Evolutionary conservation across 2,113 vertebrate genomes (phyloP).

Genomic region (Percopsis transmontana): DNA sequence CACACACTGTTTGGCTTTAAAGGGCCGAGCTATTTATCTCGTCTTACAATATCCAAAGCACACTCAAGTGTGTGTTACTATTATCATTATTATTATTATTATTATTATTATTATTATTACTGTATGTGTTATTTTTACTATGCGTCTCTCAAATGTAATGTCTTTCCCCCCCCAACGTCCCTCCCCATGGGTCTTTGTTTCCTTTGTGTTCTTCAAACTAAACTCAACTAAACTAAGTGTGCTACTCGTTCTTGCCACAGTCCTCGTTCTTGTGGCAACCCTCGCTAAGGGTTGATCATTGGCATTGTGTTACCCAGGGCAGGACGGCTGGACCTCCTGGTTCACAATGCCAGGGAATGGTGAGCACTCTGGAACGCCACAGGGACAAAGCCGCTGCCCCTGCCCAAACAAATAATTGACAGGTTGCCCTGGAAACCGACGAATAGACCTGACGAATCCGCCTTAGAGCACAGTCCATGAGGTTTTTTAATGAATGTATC

Average conservation of each 20-base stretch:
- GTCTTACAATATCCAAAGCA: no score
- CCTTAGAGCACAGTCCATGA: not conserved
- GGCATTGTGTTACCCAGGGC: slow-evolving; percentile 37
- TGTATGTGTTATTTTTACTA: no score
- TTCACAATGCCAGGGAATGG: slow-evolving; percentile 32
- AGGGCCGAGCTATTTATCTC: not conserved
- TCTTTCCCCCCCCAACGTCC: no score
- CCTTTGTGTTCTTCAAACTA: no score
- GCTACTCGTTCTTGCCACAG: not conserved
- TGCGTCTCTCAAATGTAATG: no score
- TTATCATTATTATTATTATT: no score
- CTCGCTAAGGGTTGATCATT: slow-evolving; percentile 42
- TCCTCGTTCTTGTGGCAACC: slow-evolving; percentile 20
- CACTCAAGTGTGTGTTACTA: no score
- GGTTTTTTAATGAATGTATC: not conserved
- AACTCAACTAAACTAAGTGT: no score
- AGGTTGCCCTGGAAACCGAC: slow-evolving; percentile 48
- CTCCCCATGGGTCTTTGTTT: not conserved
- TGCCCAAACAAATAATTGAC: slow-evolving; percentile 40
- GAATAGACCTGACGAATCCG: slow-evolving; percentile 34
- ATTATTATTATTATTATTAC: no score
- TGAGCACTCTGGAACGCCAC: slow-evolving; percentile 15
- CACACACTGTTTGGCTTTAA: not conserved
- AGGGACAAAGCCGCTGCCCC: slow-evolving; percentile 25
- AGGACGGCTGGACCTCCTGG: slow-evolving; percentile 21